Conservation (phyloP, 2,113 vertebrate species). For the Tupaia tana region DNA sequence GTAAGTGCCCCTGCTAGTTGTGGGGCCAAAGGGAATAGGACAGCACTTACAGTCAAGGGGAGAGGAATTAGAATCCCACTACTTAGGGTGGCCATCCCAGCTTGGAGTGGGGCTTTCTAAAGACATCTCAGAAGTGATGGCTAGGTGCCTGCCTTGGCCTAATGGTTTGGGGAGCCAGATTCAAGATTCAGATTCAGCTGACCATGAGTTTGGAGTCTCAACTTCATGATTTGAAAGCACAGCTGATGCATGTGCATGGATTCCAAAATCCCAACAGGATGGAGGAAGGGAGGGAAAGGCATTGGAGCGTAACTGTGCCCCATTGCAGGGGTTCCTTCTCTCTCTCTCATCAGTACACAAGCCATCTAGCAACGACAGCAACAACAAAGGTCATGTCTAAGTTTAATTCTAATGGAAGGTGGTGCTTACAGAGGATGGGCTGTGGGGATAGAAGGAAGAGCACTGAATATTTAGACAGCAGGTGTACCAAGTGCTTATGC, state of each 20-base stretch:
- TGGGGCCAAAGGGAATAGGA: fast-evolving
- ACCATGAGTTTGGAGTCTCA: too few relatives aligned
- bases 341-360: too few relatives aligned
- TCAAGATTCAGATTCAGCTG: too few relatives aligned
- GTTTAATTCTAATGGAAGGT: background rate
- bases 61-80: fast-evolving
- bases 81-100: background rate
- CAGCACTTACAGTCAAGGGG: fast-evolving
- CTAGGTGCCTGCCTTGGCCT: too few relatives aligned
- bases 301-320: too few relatives aligned
- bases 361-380: too few relatives aligned
- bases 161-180: too few relatives aligned
- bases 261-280: too few relatives aligned
- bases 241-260: too few relatives aligned
- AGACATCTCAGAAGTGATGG: background rate
- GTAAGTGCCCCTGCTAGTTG: background rate
- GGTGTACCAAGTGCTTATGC: background rate
- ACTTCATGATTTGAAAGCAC: too few relatives aligned
- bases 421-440: fast-evolving
- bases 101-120: background rate
- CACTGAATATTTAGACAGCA: background rate
- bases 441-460: fast-evolving
- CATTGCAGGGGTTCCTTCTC: too few relatives aligned
- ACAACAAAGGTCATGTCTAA: background rate
- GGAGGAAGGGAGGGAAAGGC: too few relatives aligned